Percentiles rank a stretch among this genome's conserved stretches.
Evolutionary conservation across 2,797 vertebrate genomes (phyloP).

Genomic region (Gymnothorax javanicus): DNA sequence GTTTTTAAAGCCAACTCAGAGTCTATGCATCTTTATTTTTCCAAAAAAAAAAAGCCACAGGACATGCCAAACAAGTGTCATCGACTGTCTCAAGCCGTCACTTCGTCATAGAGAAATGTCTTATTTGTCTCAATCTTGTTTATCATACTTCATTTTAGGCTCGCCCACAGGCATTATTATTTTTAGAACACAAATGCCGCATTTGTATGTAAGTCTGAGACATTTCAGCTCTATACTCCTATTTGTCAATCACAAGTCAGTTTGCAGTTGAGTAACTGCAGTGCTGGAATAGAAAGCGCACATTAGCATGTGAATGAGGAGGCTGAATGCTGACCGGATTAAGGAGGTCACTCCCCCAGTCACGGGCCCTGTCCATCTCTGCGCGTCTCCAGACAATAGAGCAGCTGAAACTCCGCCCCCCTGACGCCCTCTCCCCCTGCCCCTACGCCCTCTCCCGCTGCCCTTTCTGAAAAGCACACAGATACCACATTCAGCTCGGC

Average conservation of each 20-base stretch:
- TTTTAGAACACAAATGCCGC: background rate
- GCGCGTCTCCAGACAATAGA: constrained; percentile 32
- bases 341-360: constrained; percentile 42
- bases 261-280: constrained; percentile 33
- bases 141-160: background rate
- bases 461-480: constrained; percentile 10
- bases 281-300: constrained; percentile 41
- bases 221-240: background rate
- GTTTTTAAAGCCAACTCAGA: background rate
- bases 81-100: background rate
- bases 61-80: background rate
- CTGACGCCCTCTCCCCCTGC: constrained; percentile 37
- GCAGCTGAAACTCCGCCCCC: constrained; percentile 27
- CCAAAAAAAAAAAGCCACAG: background rate
- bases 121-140: background rate
- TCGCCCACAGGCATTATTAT: background rate
- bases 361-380: constrained; percentile 40
- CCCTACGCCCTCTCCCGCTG: constrained; percentile 32
- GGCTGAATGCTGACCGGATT: constrained; percentile 37
- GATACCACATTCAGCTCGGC: background rate
- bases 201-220: background rate
- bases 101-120: background rate
- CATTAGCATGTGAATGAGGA: constrained; percentile 70
- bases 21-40: background rate
- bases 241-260: constrained; percentile 37